Evolutionary conservation across 2,113 vertebrate species (phyloP), one percentile per base, ranked within the genome.

Genomic region (Thamnophis sirtalis): DNA sequence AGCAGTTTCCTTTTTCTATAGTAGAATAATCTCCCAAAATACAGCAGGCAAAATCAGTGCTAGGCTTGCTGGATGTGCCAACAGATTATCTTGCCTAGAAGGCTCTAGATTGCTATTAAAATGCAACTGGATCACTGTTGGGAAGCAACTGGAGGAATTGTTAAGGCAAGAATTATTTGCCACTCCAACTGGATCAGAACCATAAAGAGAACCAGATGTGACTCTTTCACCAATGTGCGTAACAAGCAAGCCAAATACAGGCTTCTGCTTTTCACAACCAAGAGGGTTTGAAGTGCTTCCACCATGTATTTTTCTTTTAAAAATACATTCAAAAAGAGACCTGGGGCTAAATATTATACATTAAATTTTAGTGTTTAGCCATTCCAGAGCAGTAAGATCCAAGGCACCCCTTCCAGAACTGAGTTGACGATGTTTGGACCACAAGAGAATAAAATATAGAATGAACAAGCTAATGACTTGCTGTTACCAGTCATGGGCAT

Each of bases 11-110:
- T 92, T 94, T 92, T 93, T 86, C 92, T 7, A 4, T 91, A 93
- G 93, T 93, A 93, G 93, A 96, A 93, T 90, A 94, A 89, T 86
- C 95, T 92, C 95, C 89, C 93, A 93, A 94, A 97, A 95, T 97
- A 97, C 97, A 96, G 96, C 96, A 96, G 94, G 84, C 94, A 97
- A 94, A 93, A 94, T 63, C 93, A 96, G 97, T 96, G 97, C 97
- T 88, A 93, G 97, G 97, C 97, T 95, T 88, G 96, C 96, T 97
- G 97, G 96, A 96, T 97, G 91, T 96, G 96, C 96, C 97, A 97
- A 98, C 97, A 97, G 95, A 97, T 97, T 97, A 95, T 94, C 96
- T 96, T 15, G 90, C 94, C 94, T 95, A 92, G 97, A 96, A 97
- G 96, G 95, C 96, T 96, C 96, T 96, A 97, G 96, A 96, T 96